A percentile compares a stretch with the other conserved stretches of the same genome.
These are phyloP conservation scores for Chelonus formosanus DNA, from an alignment of 2,888 invertebrate genomes.

Conservation along the genomic window DNA sequence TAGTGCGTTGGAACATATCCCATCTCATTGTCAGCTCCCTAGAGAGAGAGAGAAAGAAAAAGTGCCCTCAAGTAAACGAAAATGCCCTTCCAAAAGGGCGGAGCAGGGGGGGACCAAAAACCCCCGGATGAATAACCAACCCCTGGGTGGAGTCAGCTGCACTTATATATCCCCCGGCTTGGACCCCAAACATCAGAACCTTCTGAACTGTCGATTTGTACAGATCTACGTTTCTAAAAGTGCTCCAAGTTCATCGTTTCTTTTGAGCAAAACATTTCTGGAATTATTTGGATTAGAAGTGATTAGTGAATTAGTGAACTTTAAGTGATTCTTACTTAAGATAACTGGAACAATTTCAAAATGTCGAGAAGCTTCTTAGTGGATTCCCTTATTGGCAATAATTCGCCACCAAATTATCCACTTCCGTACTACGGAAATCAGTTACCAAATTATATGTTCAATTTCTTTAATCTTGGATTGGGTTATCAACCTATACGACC, in stretches of 20 bases:
- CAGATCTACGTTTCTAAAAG: slow-evolving; percentile 27
- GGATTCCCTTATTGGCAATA: slow-evolving; percentile 79
- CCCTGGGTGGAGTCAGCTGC: slow-evolving; percentile 62
- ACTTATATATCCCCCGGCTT: slow-evolving; percentile 49
- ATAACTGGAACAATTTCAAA: slow-evolving; percentile 46
- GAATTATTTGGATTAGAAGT: slow-evolving; percentile 1
- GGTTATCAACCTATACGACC: slow-evolving; percentile 60
- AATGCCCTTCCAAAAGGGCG: slow-evolving; percentile 54
- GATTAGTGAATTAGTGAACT: slow-evolving; percentile 1
- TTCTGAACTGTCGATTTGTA: slow-evolving; percentile 46
- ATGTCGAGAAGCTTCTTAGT: slow-evolving; percentile 87
- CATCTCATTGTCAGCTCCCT: slow-evolving; percentile 26
- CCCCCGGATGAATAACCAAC: slow-evolving; percentile 54
- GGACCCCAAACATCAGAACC: slow-evolving; percentile 49
- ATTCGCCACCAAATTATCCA: slow-evolving; percentile 66
- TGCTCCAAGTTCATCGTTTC: neutral
- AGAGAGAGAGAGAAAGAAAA: slow-evolving; percentile 18
- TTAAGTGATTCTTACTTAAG: too few species aligned
- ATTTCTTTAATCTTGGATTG: slow-evolving; percentile 60
- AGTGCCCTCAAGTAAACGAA: slow-evolving; percentile 40
- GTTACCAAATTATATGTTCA: slow-evolving; percentile 65
- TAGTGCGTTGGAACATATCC: slow-evolving; percentile 25
- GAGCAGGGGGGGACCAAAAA: slow-evolving; percentile 51
- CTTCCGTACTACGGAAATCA: slow-evolving; percentile 60
- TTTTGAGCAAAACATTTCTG: too few species aligned